Evolutionary conservation across 2,888 invertebrate species (phyloP), one percentile per base, ranked within the genome.

Genomic region (Drosophila glabriapex): DNA sequence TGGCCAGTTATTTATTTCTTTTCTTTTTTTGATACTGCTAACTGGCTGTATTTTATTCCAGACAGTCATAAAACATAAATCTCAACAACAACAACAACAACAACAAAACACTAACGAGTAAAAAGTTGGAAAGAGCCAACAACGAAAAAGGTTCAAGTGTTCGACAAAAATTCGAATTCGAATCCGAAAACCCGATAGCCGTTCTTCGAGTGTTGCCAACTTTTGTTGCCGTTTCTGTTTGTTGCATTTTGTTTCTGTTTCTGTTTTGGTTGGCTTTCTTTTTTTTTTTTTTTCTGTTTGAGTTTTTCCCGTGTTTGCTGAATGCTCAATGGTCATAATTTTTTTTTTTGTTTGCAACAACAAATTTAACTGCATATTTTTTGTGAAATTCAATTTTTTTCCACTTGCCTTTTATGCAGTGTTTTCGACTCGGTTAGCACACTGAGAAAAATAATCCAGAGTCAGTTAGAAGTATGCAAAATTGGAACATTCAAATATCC

Each of bases 31-130:
- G 49, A 55, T 33, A 43, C 60, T 50, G 56, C 33, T 50, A 76
- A 75, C 61, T 62, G 72, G 54, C 46, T 37, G 49, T 63, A 66
- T 62, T 68, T 37, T 54, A 74, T 70, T 35, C 65, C 68, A 76
- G 78, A 73, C 73, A 69, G 73, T 56, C 80, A 85, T 83, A 80
- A 88, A 88, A 70, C 75, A 83, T 78, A 86, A 83, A 88, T 86
- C 67, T 86, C 74, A 75, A 64, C 68, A 71, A 22, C 43, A 46
- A 46, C 55, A 68, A 46, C 35, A 78, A 62, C 75, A 75, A 64
- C 65, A 76, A 63, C 52, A 65, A 72, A 72, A 54, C 33, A 49
- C 52, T 54, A 53, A 59, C 64, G 64, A 62, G 73, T 53, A 75
- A 54, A 71, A 80, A 80, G 82, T 84, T 84, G 46, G 65, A 69